A percentile compares a stretch with the other conserved stretches of the same genome.
phyloP scores from a whole-genome alignment of 2,797 vertebrate species.

The Cirrhinus mrigala region DNA sequence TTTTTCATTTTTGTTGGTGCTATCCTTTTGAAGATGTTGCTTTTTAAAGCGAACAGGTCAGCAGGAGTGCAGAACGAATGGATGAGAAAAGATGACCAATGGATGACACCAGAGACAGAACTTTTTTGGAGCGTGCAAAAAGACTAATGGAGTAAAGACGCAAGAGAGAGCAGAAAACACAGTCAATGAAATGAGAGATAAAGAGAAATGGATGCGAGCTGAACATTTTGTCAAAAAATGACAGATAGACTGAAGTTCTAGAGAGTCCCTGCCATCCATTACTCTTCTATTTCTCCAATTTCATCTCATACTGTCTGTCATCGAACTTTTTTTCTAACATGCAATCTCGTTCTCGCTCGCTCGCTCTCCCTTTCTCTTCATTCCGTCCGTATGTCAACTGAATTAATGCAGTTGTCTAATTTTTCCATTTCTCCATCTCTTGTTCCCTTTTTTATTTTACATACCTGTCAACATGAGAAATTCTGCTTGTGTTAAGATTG shows the following conservation, averaged over 20 bases:
- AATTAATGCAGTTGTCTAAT: constrained; percentile 44
- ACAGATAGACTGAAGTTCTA: constrained; percentile 29
- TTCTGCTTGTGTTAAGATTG: constrained; percentile 41
- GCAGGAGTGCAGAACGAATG: background rate
- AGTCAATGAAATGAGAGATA: constrained; percentile 41
- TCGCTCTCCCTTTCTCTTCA: constrained; percentile 7
- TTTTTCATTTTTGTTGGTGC: background rate
- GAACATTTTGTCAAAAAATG: constrained; percentile 43
- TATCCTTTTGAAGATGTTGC: background rate
- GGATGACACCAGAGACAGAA: constrained; percentile 23
- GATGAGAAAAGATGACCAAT: constrained; percentile 29
- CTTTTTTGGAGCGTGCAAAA: constrained; percentile 19
- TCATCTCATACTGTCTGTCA: constrained; percentile 31
- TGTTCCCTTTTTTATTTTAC: constrained; percentile 35
- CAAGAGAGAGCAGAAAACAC: constrained; percentile 25
- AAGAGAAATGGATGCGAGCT: constrained; percentile 39
- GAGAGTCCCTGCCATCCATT: constrained; percentile 30
- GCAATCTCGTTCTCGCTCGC: background rate
- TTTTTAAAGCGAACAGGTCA: background rate
- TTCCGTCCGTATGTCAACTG: constrained; percentile 29
- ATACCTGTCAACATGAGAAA: constrained; percentile 48
- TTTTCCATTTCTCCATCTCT: constrained; percentile 37
- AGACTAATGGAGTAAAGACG: constrained; percentile 28
- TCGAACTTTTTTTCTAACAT: constrained; percentile 21
- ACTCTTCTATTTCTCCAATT: constrained; percentile 29